phyloP scores from a whole-genome alignment of 2,797 vertebrate genomes.

The Acrossocheilus fasciatus region DNA sequence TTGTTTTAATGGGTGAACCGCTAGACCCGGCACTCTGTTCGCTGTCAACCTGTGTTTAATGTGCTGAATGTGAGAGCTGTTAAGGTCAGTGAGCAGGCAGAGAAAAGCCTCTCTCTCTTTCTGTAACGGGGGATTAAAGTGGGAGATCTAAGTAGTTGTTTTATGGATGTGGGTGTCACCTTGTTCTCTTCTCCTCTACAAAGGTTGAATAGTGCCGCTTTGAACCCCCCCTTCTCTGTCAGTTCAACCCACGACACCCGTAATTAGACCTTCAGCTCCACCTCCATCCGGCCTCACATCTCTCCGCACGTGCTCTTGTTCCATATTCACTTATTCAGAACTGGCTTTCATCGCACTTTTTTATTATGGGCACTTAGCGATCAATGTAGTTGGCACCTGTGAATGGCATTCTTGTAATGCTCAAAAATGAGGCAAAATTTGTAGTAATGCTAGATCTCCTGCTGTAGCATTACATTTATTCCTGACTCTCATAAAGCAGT shows the following conservation, averaged over 20 bases:
- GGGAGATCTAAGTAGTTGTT: slow-evolving; percentile 28
- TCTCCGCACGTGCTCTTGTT: neutral
- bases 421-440: neutral
- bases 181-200: slow-evolving; percentile 30
- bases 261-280: slow-evolving; percentile 17
- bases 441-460: slow-evolving; percentile 1
- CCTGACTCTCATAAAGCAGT: neutral
- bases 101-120: slow-evolving; percentile 23
- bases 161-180: slow-evolving; percentile 33
- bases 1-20: slow-evolving; percentile 33
- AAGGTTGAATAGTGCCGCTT: slow-evolving; percentile 24
- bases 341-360: neutral
- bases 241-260: slow-evolving; percentile 11
- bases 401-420: slow-evolving; percentile 5
- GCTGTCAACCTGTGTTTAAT: slow-evolving; percentile 33
- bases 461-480: neutral
- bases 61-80: slow-evolving; percentile 24
- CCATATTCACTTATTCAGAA: slow-evolving; percentile 20
- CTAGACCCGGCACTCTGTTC: slow-evolving; percentile 1
- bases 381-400: slow-evolving; percentile 10
- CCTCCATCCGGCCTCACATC: slow-evolving; percentile 15
- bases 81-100: slow-evolving; percentile 39
- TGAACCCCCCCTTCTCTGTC: neutral
- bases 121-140: slow-evolving; percentile 30
- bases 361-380: neutral